Evolutionary conservation across 2,113 vertebrate genomes (phyloP).

Genomic region (Corythaixoides concolor): DNA sequence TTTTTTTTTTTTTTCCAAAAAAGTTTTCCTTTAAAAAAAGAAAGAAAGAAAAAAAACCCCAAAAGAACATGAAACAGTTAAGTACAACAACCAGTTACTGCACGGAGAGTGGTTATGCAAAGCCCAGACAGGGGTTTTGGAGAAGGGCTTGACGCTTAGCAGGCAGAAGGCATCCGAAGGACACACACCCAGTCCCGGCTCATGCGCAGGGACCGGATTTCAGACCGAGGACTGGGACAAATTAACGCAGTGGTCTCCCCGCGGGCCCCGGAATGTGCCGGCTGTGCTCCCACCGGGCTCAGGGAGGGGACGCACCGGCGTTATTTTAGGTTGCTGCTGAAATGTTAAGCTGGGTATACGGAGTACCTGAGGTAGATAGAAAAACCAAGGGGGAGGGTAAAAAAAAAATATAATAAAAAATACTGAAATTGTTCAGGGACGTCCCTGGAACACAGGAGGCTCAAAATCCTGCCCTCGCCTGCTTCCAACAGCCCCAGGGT

Average conservation of each 20-base stretch:
- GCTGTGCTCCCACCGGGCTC: accelerated
- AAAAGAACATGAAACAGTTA: background rate
- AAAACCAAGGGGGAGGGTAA: accelerated
- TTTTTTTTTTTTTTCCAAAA: background rate
- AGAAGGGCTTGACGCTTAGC: accelerated
- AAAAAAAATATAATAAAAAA: background rate
- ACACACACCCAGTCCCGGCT: background rate
- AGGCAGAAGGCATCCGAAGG: background rate
- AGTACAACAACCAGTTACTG: background rate
- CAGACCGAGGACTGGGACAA: background rate
- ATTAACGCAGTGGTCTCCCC: background rate
- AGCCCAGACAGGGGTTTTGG: background rate
- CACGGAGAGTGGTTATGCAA: background rate
- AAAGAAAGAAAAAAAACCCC: background rate
- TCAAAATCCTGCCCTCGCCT: background rate
- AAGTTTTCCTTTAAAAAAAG: background rate
- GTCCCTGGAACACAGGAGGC: background rate
- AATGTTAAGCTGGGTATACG: background rate
- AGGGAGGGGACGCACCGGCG: background rate
- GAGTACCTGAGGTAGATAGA: conserved; percentile 29
- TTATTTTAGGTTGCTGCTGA: background rate
- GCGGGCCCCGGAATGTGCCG: accelerated
- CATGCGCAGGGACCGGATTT: background rate
- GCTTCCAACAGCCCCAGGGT: background rate
- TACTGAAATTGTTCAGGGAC: background rate